phyloP scores from a whole-genome alignment of 2,113 vertebrate species.

The Platysteira castanea region DNA sequence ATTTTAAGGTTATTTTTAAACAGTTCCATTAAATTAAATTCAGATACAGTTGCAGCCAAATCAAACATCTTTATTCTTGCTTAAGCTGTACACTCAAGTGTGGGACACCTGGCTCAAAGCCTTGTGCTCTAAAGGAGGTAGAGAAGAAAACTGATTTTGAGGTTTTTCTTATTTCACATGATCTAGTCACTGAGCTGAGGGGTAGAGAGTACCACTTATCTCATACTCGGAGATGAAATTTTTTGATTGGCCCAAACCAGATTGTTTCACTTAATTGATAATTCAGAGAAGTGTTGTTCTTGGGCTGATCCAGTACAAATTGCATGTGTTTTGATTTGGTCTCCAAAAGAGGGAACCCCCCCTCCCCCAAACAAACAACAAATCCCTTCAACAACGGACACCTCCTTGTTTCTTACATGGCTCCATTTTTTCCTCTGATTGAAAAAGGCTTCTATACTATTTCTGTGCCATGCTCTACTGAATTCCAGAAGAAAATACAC shows the following conservation, averaged over 20 bases:
- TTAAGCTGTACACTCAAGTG: not conserved
- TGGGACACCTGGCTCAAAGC: not conserved
- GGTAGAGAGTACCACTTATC: not conserved
- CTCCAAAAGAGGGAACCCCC: not conserved
- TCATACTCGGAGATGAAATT: not conserved
- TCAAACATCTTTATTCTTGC: not conserved
- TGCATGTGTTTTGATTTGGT: not conserved
- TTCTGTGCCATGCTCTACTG: not conserved
- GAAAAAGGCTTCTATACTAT: not conserved
- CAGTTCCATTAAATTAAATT: not conserved
- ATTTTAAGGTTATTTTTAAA: not conserved
- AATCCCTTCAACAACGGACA: accelerated
- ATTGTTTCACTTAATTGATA: not conserved
- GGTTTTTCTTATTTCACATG: not conserved
- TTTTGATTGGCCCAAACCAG: not conserved
- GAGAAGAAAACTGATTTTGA: not conserved
- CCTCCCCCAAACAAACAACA: not conserved
- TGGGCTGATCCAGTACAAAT: not conserved
- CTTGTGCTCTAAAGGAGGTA: not conserved
- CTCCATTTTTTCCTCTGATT: not conserved
- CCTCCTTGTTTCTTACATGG: not conserved
- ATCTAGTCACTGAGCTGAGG: not conserved
- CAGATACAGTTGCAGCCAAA: not conserved
- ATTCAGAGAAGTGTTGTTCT: not conserved
- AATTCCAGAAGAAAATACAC: not conserved